Evolutionary conservation across 2,888 invertebrate species (phyloP).

Genomic region (Epinotia demarniana): DNA sequence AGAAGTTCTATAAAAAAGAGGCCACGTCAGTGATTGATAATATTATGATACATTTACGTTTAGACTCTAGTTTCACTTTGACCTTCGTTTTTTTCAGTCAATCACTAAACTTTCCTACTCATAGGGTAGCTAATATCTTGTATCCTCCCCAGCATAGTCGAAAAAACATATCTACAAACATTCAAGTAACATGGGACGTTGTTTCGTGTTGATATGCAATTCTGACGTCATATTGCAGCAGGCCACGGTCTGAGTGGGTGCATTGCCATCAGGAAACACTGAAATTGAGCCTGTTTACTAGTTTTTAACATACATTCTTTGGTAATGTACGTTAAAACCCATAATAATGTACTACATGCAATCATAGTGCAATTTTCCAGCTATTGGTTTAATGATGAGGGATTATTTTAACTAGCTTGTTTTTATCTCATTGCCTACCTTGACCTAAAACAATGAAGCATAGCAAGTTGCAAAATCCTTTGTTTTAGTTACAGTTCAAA

Average conservation of each 20-base stretch:
- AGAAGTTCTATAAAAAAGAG: not conserved
- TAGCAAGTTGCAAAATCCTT: not conserved
- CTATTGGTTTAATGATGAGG: too few species aligned
- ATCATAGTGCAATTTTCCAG: not conserved
- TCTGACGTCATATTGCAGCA: conserved; percentile 24
- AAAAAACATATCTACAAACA: not conserved
- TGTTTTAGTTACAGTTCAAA: too few species aligned
- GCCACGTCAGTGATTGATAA: conserved; percentile 42
- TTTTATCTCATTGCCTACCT: not conserved
- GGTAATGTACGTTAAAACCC: not conserved
- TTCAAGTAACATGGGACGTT: not conserved
- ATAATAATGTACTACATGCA: not conserved
- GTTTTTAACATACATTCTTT: not conserved
- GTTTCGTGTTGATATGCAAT: conserved; percentile 7
- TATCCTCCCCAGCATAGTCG: not conserved
- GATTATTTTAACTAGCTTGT: not conserved
- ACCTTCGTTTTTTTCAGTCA: not conserved
- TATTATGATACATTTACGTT: conserved; percentile 22
- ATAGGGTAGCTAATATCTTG: not conserved
- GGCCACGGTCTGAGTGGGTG: not conserved
- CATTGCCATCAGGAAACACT: conserved; percentile 18
- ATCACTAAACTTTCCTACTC: not conserved
- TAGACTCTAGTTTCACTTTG: not conserved
- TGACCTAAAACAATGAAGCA: not conserved
- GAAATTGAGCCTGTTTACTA: not conserved